A percentile compares a stretch with the other conserved stretches of the same genome.
phyloP scores from a whole-genome alignment of 2,888 invertebrate genomes.

The Cantharis lateralis region DNA sequence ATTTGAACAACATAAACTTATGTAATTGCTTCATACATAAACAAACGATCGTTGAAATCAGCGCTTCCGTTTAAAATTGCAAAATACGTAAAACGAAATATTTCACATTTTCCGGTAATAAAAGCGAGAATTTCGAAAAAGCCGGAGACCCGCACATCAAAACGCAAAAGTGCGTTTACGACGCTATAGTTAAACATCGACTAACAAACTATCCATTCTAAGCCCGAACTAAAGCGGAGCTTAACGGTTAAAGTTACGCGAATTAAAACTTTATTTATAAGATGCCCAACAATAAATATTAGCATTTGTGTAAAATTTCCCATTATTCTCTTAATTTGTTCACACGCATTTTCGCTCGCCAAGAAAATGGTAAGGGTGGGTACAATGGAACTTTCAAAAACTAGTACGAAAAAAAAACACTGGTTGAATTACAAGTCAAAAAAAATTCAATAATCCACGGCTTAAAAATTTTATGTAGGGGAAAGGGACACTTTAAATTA shows the following conservation, averaged over 20 bases:
- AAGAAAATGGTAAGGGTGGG: no score
- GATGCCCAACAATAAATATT: slow-evolving; percentile 25
- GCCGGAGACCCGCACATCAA: background rate
- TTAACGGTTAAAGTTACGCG: slow-evolving; percentile 27
- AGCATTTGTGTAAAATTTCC: slow-evolving; percentile 14
- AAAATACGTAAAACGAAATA: background rate
- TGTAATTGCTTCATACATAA: background rate
- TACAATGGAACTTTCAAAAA: no score
- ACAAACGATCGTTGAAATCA: background rate
- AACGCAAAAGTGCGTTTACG: background rate
- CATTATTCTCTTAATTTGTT: background rate
- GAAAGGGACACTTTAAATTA: no score
- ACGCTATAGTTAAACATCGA: slow-evolving; percentile 5
- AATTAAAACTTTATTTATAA: background rate
- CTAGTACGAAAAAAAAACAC: no score
- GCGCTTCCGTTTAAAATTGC: background rate
- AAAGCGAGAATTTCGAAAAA: background rate
- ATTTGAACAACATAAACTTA: background rate
- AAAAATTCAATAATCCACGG: no score
- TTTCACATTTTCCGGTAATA: background rate
- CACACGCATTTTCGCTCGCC: background rate
- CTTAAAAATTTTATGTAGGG: no score
- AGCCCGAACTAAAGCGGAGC: slow-evolving; percentile 19
- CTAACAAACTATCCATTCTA: slow-evolving; percentile 19
- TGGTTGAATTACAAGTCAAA: no score